Evolutionary conservation across 2,113 vertebrate species (phyloP), one percentile per base, ranked within the genome.

Genomic region (Kryptolebias marmoratus): DNA sequence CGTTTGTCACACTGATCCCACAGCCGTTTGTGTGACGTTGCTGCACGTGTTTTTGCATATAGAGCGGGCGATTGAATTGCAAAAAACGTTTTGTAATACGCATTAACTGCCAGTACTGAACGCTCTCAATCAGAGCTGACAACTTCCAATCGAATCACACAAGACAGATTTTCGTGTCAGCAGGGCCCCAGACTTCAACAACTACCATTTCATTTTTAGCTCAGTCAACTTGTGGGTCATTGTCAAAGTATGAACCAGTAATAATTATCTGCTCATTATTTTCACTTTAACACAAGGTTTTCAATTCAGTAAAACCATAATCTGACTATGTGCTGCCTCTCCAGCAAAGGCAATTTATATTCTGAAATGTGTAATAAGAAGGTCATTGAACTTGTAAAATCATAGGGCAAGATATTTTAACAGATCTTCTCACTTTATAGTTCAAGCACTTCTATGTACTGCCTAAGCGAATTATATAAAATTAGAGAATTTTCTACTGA

Each of bases 201-300:
- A 54, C 73, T 75, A 76, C 54, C 48, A 73, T 73, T 87, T 42
- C 39, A 6, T 42, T 42, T 36, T 42, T 42, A 42, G 39, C 10
- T 36, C 39, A 42, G 8, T 10, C 80, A 82, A 56, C 74, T 36
- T 57, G 48, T 52, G 57, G 67, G 48, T 84, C 74, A 78, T 84
- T 85, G 75, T 83, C 73, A 82, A 32, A 50, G 72, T 74, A 52
- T 54, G 68, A 59, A 68, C 82, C 81, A 71, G 75, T 71, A 57
- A 79, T 86, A 89, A 92, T 92, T 91, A 91, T 73, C 64, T 54
- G 45, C 48, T 84, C 54, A 74, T 84, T 87, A 16, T 86, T 47
- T 77, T 62, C 32, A 42, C 36, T 81, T 72, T 71, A 73, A 82
- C 84, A 32, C 32, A 68, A 69, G 30, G 50, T 67, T 74, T 81